A percentile compares a stretch with the other conserved stretches of the same genome.
Evolutionary conservation across 1,140 invertebrate genomes (phyloP).

Genomic region (Palaemon carinicauda): DNA sequence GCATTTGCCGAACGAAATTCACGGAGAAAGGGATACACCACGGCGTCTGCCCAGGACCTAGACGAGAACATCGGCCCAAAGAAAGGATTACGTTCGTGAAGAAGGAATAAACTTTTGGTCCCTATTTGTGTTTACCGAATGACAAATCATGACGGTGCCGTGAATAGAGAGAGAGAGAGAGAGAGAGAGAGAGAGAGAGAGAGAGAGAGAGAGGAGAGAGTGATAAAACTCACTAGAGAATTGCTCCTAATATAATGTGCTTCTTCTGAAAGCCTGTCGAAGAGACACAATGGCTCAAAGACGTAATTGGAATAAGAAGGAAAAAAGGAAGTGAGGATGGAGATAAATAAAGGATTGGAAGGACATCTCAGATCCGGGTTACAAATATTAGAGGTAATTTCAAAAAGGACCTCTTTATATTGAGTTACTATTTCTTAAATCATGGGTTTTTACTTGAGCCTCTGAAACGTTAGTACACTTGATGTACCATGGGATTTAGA

Average conservation of each 20-base stretch:
- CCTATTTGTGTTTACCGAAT: slow-evolving; percentile 52
- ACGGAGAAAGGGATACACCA: slow-evolving; percentile 3
- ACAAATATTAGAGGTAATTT: slow-evolving; percentile 15
- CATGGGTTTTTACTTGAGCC: no score
- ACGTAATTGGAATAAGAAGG: slow-evolving; percentile 29
- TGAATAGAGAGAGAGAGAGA: background rate
- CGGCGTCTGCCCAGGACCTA: no score
- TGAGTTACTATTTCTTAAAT: no score
- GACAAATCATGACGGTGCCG: slow-evolving; percentile 38
- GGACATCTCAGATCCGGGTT: slow-evolving; percentile 10
- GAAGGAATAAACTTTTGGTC: slow-evolving; percentile 41
- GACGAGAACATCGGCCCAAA: background rate
- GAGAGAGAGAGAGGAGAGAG: background rate
- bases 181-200: background rate
- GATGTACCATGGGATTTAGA: no score
- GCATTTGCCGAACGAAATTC: no score
- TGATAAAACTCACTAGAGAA: slow-evolving; percentile 23
- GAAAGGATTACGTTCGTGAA: slow-evolving; percentile 47
- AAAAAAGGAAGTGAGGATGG: background rate
- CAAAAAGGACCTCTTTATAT: no score
- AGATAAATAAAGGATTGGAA: slow-evolving; percentile 34
- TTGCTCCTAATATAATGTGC: slow-evolving; percentile 14
- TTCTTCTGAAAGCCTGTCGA: background rate
- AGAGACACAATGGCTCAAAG: background rate
- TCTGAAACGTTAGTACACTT: no score